Conservation (phyloP, 2,888 invertebrate species). For the Geotrupes spiniger region DNA sequence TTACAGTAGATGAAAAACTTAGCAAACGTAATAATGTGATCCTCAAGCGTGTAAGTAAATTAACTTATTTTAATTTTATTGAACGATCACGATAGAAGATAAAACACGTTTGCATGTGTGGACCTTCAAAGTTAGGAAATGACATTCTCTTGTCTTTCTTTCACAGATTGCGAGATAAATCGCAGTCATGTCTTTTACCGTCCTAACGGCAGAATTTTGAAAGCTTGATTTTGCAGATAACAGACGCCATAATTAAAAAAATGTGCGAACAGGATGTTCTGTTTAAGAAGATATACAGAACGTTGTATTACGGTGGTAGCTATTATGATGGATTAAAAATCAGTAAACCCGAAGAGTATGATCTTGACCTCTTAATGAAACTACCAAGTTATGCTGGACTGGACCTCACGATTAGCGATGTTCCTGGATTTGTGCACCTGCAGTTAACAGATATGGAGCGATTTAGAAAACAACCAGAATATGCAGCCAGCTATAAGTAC, state of each 20-base stretch:
- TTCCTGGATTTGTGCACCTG: constrained; percentile 53
- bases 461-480: constrained; percentile 30
- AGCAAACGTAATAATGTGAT: constrained; percentile 43
- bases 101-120: no score
- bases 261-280: constrained; percentile 41
- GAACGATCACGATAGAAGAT: no score
- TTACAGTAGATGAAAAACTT: constrained; percentile 31
- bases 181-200: no score
- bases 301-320: constrained; percentile 56
- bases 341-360: constrained; percentile 59
- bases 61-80: no score
- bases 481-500: constrained; percentile 13
- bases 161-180: no score
- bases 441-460: constrained; percentile 38
- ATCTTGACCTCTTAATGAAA: constrained; percentile 58
- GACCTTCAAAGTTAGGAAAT: no score
- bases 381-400: constrained; percentile 52
- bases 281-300: constrained; percentile 40
- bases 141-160: no score
- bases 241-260: constrained; percentile 28
- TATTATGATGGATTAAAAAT: constrained; percentile 62
- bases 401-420: constrained; percentile 31
- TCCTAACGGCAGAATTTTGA: no score
- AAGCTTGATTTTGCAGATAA: no score
- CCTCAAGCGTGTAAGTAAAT: constrained; percentile 46